Evolutionary conservation across 1,140 invertebrate species (phyloP), one percentile per base, ranked within the genome.

Genomic region (Drosophila ironensis): DNA sequence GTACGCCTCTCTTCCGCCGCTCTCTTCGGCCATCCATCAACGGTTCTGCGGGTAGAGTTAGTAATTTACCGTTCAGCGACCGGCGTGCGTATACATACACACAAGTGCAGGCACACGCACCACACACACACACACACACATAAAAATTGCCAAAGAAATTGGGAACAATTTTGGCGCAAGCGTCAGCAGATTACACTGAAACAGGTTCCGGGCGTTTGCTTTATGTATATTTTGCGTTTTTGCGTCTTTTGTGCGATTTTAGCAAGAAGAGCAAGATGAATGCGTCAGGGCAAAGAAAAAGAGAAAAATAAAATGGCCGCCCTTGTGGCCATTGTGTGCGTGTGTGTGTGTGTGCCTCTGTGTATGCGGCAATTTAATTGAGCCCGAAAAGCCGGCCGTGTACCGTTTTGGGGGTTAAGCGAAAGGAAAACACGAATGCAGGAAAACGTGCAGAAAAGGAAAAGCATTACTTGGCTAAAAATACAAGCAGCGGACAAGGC

Each of bases 381-480:
- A 80, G 22, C 71, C 64, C 71, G 51, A 72, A 76, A 72, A 76
- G 60, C 76, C 77, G 76, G 77, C 47, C 63, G 64, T 52, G 57
- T n/a, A 17, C 14, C 30, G 2, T 14, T 12, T 63, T 35, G 44
- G 28, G 8, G n/a, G 28, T 20, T 9, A 3, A 12, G n/a, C 9
- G 12, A 56, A 22, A 16, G 33, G 27, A 54, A 33, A 33, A n/a
- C 14, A 33, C 2, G 14, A 27, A 27, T 27, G 6, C 9, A 60
- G 19, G 4, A 50, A 2, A 4, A 25, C 12, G 8, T 3, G 19
- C 12, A 24, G 19, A 33, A 11, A 42, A 59, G 17, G 5, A 50
- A 33, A 14, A 14, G 4, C 25, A 25, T 37, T 17, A 54, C 41
- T 33, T 40, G 19, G 5, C 3, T 12, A 30, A 22, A 51, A 25